phyloP scores from a whole-genome alignment of 2,797 vertebrate species.

The Tachyglossus aculeatus region DNA sequence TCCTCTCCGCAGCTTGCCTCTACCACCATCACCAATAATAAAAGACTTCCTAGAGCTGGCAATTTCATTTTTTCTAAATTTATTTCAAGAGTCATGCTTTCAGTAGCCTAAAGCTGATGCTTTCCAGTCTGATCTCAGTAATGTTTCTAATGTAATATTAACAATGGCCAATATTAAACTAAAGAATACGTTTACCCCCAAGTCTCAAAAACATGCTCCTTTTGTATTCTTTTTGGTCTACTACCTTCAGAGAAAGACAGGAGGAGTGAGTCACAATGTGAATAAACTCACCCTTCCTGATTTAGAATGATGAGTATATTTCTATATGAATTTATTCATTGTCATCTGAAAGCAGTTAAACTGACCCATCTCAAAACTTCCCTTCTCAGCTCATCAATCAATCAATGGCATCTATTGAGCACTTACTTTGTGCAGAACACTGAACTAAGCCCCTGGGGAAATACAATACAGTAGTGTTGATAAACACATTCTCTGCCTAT shows the following conservation, averaged over 20 bases:
- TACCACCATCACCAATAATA: neutral
- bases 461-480: too few relatives aligned
- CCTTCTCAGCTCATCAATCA: too few relatives aligned
- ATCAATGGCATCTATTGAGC: too few relatives aligned
- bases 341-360: too few relatives aligned
- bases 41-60: neutral
- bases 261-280: neutral
- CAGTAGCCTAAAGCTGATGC: neutral
- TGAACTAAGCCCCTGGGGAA: too few relatives aligned
- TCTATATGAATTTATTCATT: too few relatives aligned
- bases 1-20: neutral
- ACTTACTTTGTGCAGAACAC: too few relatives aligned
- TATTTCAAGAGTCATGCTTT: neutral
- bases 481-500: too few relatives aligned
- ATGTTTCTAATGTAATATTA: neutral
- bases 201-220: neutral
- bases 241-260: neutral
- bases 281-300: accelerated
- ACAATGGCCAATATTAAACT: accelerated
- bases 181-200: neutral
- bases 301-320: neutral
- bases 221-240: neutral
- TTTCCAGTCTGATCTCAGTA: neutral
- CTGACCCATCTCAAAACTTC: too few relatives aligned
- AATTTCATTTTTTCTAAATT: accelerated